Evolutionary conservation across 2,888 invertebrate species (phyloP), one percentile per base, ranked within the genome.

Genomic region (Molanna angustata): DNA sequence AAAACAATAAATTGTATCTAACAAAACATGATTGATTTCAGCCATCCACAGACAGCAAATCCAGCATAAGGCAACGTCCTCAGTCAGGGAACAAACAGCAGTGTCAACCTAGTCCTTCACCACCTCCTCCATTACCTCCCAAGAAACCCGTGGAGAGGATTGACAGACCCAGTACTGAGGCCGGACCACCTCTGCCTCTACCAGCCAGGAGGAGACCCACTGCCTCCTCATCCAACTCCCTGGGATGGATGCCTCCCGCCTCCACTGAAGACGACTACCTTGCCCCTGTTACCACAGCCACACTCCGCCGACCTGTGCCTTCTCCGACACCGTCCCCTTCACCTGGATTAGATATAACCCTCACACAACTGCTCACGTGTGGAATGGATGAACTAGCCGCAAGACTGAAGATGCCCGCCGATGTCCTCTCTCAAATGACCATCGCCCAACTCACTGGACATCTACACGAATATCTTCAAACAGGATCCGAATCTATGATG

Each of bases 361-460:
- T 92, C 54, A 86, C 84, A 63, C 90, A 93, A 67, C 78, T 93
- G 53, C 85, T 92, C 21, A 86, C 90, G 2, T 83, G 89, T 65
- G 88, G 88, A 61, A 82, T 93, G 65, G 86, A 87, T 61, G 91
- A 93, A 58, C 72, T 93, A 51, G 89, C 93, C 0, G 66, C 74
- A 14, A 86, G 87, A 73, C 76, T 82, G 52, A 85, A 86, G 61
- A 89, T 93, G 64, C 90, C 90, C 0, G 80, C 88, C 0, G 80
- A 82, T 43, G 86, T 90, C 52, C 71, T 94, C 41, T 89, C 90
- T 46, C 88, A 86, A 52, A 87, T 93, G 86, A 93, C 93, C 0
- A 73, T 94, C 54, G 90, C 90, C 17, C 92, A 93, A 69, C 76
- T 94, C 33, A 92, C 93, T 0, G 84, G 85, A 48, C 90, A 89